These are phyloP conservation scores for Dolichotis patagonum DNA, from an alignment of 2,113 vertebrate genomes.

Conservation along the genomic window DNA sequence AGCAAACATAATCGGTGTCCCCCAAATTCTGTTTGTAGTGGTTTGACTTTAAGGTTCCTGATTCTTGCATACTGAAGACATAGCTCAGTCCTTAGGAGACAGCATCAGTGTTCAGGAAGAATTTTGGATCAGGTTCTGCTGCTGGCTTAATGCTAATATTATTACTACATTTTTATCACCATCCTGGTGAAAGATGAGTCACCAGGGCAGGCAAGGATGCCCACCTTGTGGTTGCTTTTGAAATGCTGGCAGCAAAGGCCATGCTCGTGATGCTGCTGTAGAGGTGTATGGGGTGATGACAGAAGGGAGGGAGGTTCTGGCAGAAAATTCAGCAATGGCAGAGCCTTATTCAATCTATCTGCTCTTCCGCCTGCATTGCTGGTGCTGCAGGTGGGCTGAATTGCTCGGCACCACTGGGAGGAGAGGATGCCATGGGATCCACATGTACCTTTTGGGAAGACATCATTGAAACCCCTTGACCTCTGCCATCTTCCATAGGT, in stretches of 20 bases:
- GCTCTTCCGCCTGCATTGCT: neutral
- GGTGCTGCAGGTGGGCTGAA: neutral
- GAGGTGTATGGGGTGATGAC: neutral
- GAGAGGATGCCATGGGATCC: neutral
- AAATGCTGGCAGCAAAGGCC: neutral
- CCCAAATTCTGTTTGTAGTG: neutral
- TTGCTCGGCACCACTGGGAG: neutral
- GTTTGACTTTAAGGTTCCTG: neutral
- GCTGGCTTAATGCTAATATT: neutral
- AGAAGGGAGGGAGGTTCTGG: neutral
- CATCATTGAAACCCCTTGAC: neutral
- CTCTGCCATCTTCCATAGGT: neutral
- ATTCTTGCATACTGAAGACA: neutral
- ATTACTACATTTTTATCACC: neutral
- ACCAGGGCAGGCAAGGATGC: neutral
- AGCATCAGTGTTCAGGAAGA: neutral
- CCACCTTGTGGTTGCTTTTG: neutral
- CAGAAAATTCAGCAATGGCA: neutral
- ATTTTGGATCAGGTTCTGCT: neutral
- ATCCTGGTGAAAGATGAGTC: neutral
- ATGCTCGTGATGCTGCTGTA: neutral
- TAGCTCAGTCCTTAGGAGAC: neutral
- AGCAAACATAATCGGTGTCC: neutral
- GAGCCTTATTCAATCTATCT: neutral
- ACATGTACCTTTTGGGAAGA: neutral